Conservation (phyloP, 2,797 vertebrate genomes). For the Gallinago solitaria region DNA sequence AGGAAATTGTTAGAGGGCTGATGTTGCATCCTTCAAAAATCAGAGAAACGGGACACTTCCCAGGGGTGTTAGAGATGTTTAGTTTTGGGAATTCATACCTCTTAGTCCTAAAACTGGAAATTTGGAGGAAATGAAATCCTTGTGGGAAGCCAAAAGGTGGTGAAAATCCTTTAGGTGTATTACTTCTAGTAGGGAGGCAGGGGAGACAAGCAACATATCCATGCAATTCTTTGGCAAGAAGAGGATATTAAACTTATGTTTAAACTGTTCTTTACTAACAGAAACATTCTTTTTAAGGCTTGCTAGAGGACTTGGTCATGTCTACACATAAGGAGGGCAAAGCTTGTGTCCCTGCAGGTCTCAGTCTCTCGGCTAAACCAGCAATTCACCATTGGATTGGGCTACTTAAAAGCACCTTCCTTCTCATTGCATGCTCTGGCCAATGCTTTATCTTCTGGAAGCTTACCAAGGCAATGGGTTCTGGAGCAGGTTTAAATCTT, state of each 20-base stretch:
- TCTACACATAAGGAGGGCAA: not conserved
- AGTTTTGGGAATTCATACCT: not conserved
- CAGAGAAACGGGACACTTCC: not conserved
- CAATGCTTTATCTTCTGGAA: not conserved
- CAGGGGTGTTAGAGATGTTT: not conserved
- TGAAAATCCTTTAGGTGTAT: not conserved
- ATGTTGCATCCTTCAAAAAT: not conserved
- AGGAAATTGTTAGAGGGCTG: not conserved
- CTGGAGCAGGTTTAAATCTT: not conserved
- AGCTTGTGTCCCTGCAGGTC: not conserved
- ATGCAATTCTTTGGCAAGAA: not conserved
- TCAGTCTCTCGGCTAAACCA: not conserved
- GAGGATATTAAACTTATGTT: fast-evolving
- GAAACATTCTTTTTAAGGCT: not conserved
- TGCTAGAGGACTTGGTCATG: fast-evolving
- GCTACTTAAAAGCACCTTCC: not conserved
- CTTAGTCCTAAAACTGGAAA: not conserved
- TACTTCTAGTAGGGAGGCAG: fast-evolving
- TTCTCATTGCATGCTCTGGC: not conserved
- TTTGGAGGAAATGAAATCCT: not conserved
- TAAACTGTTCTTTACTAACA: not conserved
- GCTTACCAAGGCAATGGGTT: not conserved
- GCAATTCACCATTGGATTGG: not conserved
- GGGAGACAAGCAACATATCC: fast-evolving
- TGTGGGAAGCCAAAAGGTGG: not conserved